Percentiles rank a stretch among this genome's conserved stretches.
phyloP scores from a whole-genome alignment of 2,113 vertebrate genomes.

The Zapornia atra region DNA sequence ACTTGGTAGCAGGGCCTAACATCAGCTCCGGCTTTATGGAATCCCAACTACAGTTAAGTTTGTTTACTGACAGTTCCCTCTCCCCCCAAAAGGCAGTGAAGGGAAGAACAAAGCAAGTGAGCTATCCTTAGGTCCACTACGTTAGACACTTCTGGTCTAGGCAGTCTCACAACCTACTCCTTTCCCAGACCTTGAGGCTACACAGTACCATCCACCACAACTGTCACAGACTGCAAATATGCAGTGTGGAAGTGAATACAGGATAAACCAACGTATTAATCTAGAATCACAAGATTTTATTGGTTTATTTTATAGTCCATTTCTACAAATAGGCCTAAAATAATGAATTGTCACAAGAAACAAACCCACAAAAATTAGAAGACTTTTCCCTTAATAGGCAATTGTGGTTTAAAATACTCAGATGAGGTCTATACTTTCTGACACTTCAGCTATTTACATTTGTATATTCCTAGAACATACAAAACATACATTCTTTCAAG shows the following conservation, averaged over 20 bases:
- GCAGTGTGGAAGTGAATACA: rapidly evolving
- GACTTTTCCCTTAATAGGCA: neutral
- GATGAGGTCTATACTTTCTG: neutral
- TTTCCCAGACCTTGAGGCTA: neutral
- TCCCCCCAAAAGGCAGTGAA: neutral
- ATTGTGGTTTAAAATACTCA: neutral
- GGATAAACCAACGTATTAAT: neutral
- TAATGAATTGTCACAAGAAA: neutral
- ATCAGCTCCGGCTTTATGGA: neutral
- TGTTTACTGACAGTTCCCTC: neutral
- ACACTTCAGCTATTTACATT: neutral
- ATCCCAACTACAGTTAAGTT: neutral
- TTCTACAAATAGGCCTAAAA: neutral
- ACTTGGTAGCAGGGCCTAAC: neutral
- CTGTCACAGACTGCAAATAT: rapidly evolving
- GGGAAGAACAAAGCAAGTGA: neutral
- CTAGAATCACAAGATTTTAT: neutral
- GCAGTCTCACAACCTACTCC: neutral
- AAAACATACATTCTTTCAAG: neutral
- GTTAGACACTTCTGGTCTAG: no score
- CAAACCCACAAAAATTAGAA: neutral
- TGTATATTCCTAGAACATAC: slow-evolving; percentile 22
- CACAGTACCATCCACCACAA: neutral
- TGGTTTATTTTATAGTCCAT: neutral
- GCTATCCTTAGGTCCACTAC: neutral